A percentile compares a stretch with the other conserved stretches of the same genome.
Evolutionary conservation across 2,113 vertebrate species (phyloP).

Genomic region (Vidua macroura): DNA sequence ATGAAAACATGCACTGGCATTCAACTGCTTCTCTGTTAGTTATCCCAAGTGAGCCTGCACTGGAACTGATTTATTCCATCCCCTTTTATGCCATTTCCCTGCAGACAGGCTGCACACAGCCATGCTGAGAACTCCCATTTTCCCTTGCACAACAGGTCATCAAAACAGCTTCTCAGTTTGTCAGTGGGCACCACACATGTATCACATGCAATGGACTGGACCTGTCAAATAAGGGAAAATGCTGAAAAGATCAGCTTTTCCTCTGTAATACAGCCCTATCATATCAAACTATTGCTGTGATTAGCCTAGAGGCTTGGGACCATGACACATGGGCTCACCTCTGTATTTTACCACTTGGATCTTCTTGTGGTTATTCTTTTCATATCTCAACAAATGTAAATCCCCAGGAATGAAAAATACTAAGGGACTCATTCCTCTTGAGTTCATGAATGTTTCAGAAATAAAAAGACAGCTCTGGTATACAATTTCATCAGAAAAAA

Average conservation of each 20-base stretch:
- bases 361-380: neutral
- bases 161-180: slow-evolving; percentile 15
- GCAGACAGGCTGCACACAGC: neutral
- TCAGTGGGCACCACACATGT: neutral
- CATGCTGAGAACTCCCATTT: neutral
- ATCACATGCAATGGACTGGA: neutral
- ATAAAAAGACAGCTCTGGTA: neutral
- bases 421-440: neutral
- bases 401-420: neutral
- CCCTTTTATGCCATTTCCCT: neutral
- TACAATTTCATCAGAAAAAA: neutral
- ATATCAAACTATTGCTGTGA: neutral
- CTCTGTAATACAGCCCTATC: neutral
- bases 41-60: neutral
- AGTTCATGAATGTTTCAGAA: neutral
- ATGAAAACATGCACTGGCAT: neutral
- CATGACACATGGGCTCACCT: neutral
- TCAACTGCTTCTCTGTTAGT: neutral
- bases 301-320: neutral
- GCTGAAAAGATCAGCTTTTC: neutral
- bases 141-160: slow-evolving; percentile 1
- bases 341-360: neutral
- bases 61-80: slow-evolving; percentile 9
- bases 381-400: neutral
- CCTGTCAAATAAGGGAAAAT: neutral